phyloP scores from a whole-genome alignment of 2,888 invertebrate genomes.

The Drosophila putrida region DNA sequence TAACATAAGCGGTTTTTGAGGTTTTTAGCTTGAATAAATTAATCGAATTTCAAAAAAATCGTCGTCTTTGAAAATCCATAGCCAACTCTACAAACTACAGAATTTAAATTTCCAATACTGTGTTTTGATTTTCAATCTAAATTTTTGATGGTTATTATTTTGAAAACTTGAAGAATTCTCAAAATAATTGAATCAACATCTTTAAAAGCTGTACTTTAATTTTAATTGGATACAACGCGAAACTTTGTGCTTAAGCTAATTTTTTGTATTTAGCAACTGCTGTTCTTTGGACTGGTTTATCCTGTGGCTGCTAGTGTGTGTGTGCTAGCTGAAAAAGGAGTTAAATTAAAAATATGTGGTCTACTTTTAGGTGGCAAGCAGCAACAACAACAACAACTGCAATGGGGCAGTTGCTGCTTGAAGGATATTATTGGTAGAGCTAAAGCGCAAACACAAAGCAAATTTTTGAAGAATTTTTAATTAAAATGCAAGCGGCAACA shows the following conservation, averaged over 20 bases:
- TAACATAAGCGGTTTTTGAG: too few relatives aligned
- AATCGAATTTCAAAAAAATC: too few relatives aligned
- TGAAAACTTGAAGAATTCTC: not conserved
- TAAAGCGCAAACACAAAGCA: slow-evolving; percentile 62
- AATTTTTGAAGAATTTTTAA: slow-evolving; percentile 75
- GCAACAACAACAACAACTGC: slow-evolving; percentile 24
- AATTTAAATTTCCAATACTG: too few relatives aligned
- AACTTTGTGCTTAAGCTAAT: slow-evolving; percentile 4
- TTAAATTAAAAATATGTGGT: slow-evolving; percentile 78
- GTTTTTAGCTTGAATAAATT: too few relatives aligned
- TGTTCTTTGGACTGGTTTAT: slow-evolving; percentile 9
- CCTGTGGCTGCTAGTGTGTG: slow-evolving; percentile 29
- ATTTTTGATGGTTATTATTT: too few relatives aligned
- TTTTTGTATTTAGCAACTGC: slow-evolving; percentile 15
- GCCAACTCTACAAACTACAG: too few relatives aligned
- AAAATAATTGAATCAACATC: not conserved
- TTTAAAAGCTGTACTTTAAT: not conserved
- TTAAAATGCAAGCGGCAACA: slow-evolving; percentile 69
- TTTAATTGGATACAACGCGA: not conserved
- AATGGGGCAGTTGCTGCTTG: slow-evolving; percentile 36
- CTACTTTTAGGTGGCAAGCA: slow-evolving; percentile 74
- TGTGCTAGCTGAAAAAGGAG: slow-evolving; percentile 28
- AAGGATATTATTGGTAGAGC: slow-evolving; percentile 71
- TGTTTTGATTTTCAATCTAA: too few relatives aligned
- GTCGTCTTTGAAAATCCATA: too few relatives aligned